Conservation (phyloP, 1,140 invertebrate genomes). For the Drosophila ananassae region DNA sequence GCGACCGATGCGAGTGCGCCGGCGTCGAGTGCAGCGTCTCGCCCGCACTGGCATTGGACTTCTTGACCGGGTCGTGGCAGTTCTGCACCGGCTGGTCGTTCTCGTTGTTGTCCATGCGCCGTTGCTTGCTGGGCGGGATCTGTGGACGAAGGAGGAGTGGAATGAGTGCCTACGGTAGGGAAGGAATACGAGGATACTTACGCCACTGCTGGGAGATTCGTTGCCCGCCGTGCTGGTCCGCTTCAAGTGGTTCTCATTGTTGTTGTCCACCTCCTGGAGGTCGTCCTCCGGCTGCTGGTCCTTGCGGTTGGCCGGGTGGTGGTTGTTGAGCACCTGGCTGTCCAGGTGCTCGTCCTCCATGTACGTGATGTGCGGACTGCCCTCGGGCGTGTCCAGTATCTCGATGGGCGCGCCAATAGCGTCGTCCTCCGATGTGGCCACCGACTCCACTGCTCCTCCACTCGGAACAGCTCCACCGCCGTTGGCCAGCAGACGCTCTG, state of each 20-base stretch:
- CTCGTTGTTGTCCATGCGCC: conserved; percentile 67
- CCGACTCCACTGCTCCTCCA: neutral
- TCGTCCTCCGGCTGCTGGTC: conserved; percentile 40
- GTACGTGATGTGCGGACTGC: conserved; percentile 60
- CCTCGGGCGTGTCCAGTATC: conserved; percentile 77
- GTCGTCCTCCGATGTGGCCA: neutral
- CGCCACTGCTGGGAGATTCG: conserved; percentile 63
- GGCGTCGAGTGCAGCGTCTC: conserved; percentile 12
- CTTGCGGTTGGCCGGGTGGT: conserved; percentile 36
- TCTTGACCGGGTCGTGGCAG: conserved; percentile 35
- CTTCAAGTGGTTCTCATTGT: conserved; percentile 69
- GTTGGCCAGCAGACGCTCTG: conserved; percentile 74
- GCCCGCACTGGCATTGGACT: conserved; percentile 6
- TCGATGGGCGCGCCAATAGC: conserved; percentile 77
- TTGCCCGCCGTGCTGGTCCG: conserved; percentile 47
- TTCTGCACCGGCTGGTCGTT: conserved; percentile 66
- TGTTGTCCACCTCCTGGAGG: conserved; percentile 46
- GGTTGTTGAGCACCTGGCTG: conserved; percentile 46
- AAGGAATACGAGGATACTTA: conserved; percentile 28
- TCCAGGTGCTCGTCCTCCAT: conserved; percentile 37
- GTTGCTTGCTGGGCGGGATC: conserved; percentile 59
- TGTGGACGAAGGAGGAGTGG: neutral
- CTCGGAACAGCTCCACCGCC: conserved; percentile 28
- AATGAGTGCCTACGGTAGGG: neutral
- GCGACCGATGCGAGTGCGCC: conserved; percentile 61